A percentile compares a stretch with the other conserved stretches of the same genome.
These are phyloP conservation scores for Galerucella nymphaeae DNA, from an alignment of 2,888 invertebrate genomes.

Conservation along the genomic window DNA sequence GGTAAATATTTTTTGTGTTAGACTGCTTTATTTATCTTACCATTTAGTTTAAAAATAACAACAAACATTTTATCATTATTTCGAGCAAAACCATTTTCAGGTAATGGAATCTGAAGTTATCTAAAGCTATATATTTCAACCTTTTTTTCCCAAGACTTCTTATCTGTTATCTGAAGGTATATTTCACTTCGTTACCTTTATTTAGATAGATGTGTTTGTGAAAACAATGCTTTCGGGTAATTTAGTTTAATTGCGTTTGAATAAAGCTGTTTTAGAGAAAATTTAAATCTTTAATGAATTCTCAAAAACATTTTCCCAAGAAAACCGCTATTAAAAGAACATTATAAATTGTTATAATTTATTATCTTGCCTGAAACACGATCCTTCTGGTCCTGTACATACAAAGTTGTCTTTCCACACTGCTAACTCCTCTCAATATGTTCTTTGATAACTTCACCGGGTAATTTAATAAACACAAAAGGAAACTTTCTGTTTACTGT, in stretches of 20 bases:
- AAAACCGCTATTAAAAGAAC: background rate
- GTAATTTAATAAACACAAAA: slow-evolving; percentile 9
- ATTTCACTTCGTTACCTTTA: background rate
- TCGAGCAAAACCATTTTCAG: background rate
- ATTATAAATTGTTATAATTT: background rate
- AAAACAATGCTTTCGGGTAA: background rate
- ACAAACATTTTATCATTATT: background rate
- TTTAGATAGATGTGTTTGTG: background rate
- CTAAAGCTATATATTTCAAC: background rate
- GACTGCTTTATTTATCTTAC: too few relatives aligned
- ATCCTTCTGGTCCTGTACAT: background rate
- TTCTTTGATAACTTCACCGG: background rate
- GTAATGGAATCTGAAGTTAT: background rate
- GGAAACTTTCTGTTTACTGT: background rate
- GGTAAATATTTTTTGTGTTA: too few relatives aligned
- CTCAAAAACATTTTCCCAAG: too few relatives aligned
- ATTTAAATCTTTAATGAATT: background rate
- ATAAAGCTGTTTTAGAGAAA: background rate
- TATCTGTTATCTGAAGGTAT: background rate
- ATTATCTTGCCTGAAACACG: background rate
- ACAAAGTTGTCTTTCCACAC: slow-evolving; percentile 4
- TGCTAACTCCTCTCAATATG: background rate
- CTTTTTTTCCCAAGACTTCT: background rate
- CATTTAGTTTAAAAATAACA: background rate
- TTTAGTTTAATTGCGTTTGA: background rate